Base-by-base conservation (phyloP, 1,140 invertebrate genomes). In the Drosophila biarmipes region DNA sequence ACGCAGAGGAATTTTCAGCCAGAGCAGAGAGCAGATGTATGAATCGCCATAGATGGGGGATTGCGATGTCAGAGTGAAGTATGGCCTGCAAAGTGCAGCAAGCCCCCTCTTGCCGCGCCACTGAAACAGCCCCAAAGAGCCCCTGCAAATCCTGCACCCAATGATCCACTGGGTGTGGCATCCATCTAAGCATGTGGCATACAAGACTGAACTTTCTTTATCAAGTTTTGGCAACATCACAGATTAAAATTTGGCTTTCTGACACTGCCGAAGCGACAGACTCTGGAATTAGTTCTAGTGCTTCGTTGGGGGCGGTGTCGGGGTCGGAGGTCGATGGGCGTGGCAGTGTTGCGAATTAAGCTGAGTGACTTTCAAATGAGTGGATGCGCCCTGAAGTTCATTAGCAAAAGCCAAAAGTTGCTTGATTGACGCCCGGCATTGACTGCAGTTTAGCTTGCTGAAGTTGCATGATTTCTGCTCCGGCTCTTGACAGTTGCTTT, bases 161-260 rank as follows among this genome's bases (percentile, higher is more conserved):
- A 10, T 61, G 56, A 46, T 38, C 40, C 56, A 45, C 43, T 49
- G 46, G 42, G 49, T 64, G 71, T 34, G 38, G 72, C 58, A 73
- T 85, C 63, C 80, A 76, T 78, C 73, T 86, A 48, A 74, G 52
- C 78, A 80, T 81, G 81, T 74, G 80, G 75, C 80, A 72, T 53
- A 67, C 59, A 66, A 52, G 52, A 66, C 74, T 78, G 53, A 87
- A 87, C 67, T 87, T 87, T 89, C 72, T 89, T 89, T 69, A 89
- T 87, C 79, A 87, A 87, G 62, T 87, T 87, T 87, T 80, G 84
- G 63, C 79, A 81, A 77, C 84, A 87, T 87, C 84, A 80, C 84
- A 87, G 84, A 87, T 87, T 87, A 87, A 87, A 87, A 80, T 87
- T 87, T 80, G 80, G 72, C 84, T 87, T 87, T 87, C 86, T 89